A percentile compares a stretch with the other conserved stretches of the same genome.
phyloP scores from a whole-genome alignment of 2,797 vertebrate species.

The Peromyscus nudipes region DNA sequence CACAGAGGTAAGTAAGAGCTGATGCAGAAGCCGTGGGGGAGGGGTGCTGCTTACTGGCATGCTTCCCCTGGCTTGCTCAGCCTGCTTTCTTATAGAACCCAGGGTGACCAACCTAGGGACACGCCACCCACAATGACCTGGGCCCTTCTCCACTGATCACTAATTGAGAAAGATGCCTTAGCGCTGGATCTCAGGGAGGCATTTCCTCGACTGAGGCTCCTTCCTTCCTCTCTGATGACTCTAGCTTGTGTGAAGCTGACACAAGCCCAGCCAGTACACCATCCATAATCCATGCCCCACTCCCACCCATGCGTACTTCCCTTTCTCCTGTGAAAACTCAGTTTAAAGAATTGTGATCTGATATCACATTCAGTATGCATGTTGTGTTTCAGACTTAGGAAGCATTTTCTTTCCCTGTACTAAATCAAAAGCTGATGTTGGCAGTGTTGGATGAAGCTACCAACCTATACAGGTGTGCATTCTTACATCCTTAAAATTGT shows the following conservation, averaged over 20 bases:
- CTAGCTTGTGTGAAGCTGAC: neutral
- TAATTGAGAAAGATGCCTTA: neutral
- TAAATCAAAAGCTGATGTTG: neutral
- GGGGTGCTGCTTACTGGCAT: neutral
- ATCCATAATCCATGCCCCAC: rapidly evolving
- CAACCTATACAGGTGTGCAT: neutral
- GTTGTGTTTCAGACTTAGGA: neutral
- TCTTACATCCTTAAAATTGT: conserved; percentile 54
- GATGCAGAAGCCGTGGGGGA: neutral
- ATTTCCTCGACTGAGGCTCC: neutral
- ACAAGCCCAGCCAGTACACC: neutral
- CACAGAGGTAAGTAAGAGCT: neutral
- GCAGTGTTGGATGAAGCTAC: neutral
- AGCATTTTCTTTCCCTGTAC: neutral
- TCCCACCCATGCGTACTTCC: too few species aligned
- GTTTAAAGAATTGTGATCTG: neutral
- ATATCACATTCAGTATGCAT: neutral
- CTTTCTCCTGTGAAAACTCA: neutral
- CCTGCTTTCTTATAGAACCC: neutral
- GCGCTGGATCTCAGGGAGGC: neutral
- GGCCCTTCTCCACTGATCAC: neutral
- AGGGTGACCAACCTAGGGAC: neutral
- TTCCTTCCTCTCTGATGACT: neutral
- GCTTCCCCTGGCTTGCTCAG: neutral
- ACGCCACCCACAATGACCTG: neutral